phyloP scores from a whole-genome alignment of 2,113 vertebrate genomes.

The Tamias sibiricus region DNA sequence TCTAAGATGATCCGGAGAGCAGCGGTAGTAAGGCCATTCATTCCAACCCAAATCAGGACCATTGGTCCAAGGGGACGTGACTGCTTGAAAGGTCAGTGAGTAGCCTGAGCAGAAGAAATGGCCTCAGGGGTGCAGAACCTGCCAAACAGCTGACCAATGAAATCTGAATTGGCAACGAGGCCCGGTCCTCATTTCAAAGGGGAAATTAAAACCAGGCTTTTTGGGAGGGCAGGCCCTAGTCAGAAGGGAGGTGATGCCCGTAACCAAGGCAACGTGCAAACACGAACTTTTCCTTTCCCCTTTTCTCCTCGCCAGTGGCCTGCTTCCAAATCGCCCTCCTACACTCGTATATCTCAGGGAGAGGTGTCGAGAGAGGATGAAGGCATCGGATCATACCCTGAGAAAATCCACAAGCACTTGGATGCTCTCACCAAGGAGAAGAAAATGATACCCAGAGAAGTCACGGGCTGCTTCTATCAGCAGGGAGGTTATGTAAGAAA shows the following conservation, averaged over 20 bases:
- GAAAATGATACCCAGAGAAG: conserved; percentile 21
- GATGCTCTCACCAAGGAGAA: conserved; percentile 40
- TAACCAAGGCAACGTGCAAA: conserved; percentile 77
- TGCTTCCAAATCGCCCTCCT: conserved; percentile 72
- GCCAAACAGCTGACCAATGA: conserved; percentile 81
- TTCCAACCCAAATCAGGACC: conserved; percentile 29
- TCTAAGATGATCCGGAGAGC: background rate
- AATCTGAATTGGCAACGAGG: conserved; percentile 74
- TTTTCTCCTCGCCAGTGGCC: conserved; percentile 51
- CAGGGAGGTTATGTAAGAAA: conserved; percentile 44
- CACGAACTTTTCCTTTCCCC: conserved; percentile 60
- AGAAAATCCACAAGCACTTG: conserved; percentile 54
- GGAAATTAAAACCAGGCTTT: conserved; percentile 82
- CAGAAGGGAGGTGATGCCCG: conserved; percentile 76
- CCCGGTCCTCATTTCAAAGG: conserved; percentile 68
- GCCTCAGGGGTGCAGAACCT: conserved; percentile 55
- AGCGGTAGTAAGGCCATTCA: background rate
- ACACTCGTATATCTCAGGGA: conserved; percentile 48
- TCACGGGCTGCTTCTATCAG: conserved; percentile 19
- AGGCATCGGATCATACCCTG: conserved; percentile 62
- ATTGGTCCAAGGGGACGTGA: background rate
- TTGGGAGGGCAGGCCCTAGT: conserved; percentile 56
- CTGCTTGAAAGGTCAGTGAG: conserved; percentile 47
- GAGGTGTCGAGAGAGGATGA: conserved; percentile 69
- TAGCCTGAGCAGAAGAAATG: conserved; percentile 64